A percentile compares a stretch with the other conserved stretches of the same genome.
These are phyloP conservation scores for Linyphia triangularis DNA, from an alignment of 2,888 invertebrate species.

Conservation along the genomic window DNA sequence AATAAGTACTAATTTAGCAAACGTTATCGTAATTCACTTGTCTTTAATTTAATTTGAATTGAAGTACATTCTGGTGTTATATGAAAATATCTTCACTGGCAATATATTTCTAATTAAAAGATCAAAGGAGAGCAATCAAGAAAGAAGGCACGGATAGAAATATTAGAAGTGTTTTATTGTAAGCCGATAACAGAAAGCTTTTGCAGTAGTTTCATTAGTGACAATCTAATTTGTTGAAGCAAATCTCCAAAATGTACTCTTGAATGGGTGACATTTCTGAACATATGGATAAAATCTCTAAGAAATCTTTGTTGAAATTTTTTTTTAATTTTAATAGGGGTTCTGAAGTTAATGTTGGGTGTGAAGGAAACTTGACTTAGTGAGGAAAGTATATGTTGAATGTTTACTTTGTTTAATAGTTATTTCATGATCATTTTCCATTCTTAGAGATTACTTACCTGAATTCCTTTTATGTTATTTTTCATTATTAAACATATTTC, in stretches of 20 bases:
- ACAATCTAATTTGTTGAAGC: background rate
- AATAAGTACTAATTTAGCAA: conserved; percentile 52
- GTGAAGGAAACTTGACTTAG: no score
- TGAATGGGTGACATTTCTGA: background rate
- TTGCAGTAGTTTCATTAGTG: conserved; percentile 9
- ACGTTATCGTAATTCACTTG: conserved; percentile 54
- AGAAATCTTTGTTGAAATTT: no score
- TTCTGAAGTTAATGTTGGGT: no score
- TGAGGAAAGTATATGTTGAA: no score
- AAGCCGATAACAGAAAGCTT: background rate
- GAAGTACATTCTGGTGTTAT: background rate
- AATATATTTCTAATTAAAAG: conserved; percentile 41
- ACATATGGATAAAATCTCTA: no score
- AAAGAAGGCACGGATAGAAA: background rate
- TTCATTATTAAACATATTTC: no score
- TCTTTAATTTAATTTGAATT: conserved; percentile 60
- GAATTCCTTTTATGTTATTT: no score
- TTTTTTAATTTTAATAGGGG: no score
- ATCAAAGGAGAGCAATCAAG: conserved; percentile 12
- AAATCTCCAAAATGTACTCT: background rate
- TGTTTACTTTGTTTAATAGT: no score
- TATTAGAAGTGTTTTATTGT: background rate
- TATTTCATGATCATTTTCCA: no score
- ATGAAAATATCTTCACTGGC: conserved; percentile 31
- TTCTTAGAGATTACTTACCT: no score